Percentiles rank a stretch among this genome's conserved stretches.
Evolutionary conservation across 2,888 invertebrate genomes (phyloP).

Genomic region (Odontocerum albicorne): DNA sequence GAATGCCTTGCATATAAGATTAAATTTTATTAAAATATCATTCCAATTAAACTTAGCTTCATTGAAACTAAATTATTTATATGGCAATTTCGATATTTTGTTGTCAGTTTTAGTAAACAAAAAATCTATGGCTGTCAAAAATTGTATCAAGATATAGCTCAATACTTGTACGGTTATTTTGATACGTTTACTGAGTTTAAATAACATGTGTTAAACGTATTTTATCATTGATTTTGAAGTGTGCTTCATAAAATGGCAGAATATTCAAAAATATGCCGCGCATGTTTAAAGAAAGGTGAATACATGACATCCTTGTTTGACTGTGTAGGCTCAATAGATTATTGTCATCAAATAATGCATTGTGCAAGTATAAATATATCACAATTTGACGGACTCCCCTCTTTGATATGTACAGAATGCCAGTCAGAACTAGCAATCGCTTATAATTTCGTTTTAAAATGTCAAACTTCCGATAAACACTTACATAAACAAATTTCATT

Average conservation of each 20-base stretch:
- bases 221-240: too few species aligned
- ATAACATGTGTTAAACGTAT: too few species aligned
- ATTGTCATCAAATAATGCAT: conserved; percentile 16
- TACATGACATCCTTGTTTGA: conserved; percentile 20
- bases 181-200: too few species aligned
- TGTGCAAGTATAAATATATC: conserved; percentile 20
- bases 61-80: too few species aligned
- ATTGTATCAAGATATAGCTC: too few species aligned
- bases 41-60: too few species aligned
- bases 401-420: conserved; percentile 17
- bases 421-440: conserved; percentile 16
- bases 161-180: too few species aligned
- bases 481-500: conserved; percentile 5
- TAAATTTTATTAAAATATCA: too few species aligned
- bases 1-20: too few species aligned
- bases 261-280: conserved; percentile 16
- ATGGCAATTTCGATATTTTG: too few species aligned
- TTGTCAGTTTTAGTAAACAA: too few species aligned
- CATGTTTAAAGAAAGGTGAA: conserved; percentile 15
- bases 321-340: conserved; percentile 12
- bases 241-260: not conserved
- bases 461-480: conserved; percentile 23
- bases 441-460: conserved; percentile 23
- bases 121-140: too few species aligned
- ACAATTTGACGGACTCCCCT: conserved; percentile 17